Evolutionary conservation across 2,888 invertebrate species (phyloP), one percentile per base, ranked within the genome.

Genomic region (Branchellion lobata): DNA sequence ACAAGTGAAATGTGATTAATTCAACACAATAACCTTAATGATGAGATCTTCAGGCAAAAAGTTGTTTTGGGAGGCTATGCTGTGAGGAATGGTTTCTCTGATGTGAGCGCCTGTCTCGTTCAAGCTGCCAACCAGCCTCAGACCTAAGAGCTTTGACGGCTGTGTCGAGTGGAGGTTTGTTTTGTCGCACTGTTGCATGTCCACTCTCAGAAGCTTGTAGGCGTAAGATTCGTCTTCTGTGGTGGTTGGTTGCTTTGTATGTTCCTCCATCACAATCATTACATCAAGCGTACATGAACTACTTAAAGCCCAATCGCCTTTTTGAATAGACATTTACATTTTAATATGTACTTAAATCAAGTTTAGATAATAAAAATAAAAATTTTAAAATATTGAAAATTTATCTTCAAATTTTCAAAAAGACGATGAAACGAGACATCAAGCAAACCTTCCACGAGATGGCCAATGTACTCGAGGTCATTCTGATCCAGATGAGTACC

Each of bases 41-140:
- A 98, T 92, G 88, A 98, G 96, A 87, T 99, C 99, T 0, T 96
- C 97, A 27, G 96, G 92, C 86, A 92, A 91, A 51, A 99, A 91
- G 8, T 92, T 91, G 82, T 87, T 87, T 5, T 92, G 91, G 82
- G 90, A 91, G 1, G 94, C 93, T 0, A 92, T 90, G 21, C 96
- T 96, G 1, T 92, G 92, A 0, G 95, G 94, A 88, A 96, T 93
- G 78, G 99, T 90, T n/a, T 96, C 97, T 84, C 95, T 96, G 36
- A 99, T 92, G 88, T 96, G 96, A 81, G 96, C 96, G 34, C 95
- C 95, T 96, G 96, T 96, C 85, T 93, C 92, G 86, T 92, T 93
- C 72, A 96, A 91, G 88, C 97, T 96, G 0, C 97, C 98, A 0
- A 96, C 95, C 83, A 99, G 89, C 79, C 94, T 94, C 82, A 99